Percentiles rank a stretch among this genome's conserved stretches.
These are phyloP conservation scores for Drosophila meridionalis DNA, from an alignment of 2,888 invertebrate species.

Conservation along the genomic window DNA sequence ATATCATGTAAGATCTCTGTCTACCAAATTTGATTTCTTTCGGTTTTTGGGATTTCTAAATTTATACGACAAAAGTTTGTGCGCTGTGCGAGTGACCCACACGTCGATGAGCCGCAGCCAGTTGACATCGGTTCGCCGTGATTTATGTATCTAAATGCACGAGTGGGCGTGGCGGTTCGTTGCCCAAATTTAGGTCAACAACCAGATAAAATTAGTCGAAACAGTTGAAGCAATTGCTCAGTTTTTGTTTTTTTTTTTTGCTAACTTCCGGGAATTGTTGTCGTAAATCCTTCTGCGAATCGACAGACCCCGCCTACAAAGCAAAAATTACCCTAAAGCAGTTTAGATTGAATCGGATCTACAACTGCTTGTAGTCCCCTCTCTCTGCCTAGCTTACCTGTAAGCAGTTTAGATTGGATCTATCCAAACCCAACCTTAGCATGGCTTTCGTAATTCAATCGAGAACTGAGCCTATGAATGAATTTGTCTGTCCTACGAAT, in stretches of 20 bases:
- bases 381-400: not conserved
- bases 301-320: not conserved
- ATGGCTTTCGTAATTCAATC: conserved; percentile 60
- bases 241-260: conserved; percentile 8
- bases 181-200: conserved; percentile 60
- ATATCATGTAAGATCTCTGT: not conserved
- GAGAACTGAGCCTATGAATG: conserved; percentile 61
- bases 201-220: not conserved
- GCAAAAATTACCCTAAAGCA: not conserved
- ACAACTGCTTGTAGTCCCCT: not conserved
- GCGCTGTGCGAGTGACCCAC: conserved; percentile 54
- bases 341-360: not conserved
- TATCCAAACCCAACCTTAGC: no score
- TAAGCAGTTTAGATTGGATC: conserved; percentile 6
- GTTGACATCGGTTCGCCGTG: conserved; percentile 47
- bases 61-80: conserved; percentile 44
- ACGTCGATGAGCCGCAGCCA: conserved; percentile 53
- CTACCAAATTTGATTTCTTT: conserved; percentile 15
- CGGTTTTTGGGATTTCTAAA: conserved; percentile 43
- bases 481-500: conserved; percentile 46
- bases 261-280: conserved; percentile 58
- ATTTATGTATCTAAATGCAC: conserved; percentile 46
- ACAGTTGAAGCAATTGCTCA: not conserved
- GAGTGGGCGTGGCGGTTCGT: conserved; percentile 36
- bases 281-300: conserved; percentile 41